phyloP scores from a whole-genome alignment of 2,888 invertebrate species.

The Dromius quadrimaculatus region DNA sequence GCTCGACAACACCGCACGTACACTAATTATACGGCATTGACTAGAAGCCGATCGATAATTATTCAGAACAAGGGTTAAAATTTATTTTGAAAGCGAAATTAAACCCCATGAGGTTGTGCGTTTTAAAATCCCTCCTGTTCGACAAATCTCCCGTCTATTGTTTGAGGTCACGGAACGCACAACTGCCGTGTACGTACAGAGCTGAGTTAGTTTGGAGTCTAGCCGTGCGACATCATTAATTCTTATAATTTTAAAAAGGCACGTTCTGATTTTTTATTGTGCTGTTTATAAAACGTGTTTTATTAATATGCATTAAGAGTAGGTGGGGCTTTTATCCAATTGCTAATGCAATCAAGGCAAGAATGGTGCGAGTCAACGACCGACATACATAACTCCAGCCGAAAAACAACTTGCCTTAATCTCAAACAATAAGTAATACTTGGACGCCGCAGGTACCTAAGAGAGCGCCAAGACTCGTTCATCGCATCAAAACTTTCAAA shows the following conservation, averaged over 20 bases:
- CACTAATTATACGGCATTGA: slow-evolving; percentile 53
- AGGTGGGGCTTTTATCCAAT: slow-evolving; percentile 63
- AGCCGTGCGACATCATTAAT: slow-evolving; percentile 56
- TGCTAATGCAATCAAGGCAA: slow-evolving; percentile 65
- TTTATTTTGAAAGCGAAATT: slow-evolving; percentile 52
- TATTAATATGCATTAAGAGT: slow-evolving; percentile 65
- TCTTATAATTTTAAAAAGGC: slow-evolving; percentile 60
- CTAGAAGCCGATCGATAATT: slow-evolving; percentile 49
- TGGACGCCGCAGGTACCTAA: slow-evolving; percentile 33
- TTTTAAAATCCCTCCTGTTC: slow-evolving; percentile 50
- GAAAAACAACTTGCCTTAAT: slow-evolving; percentile 54
- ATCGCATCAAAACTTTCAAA: slow-evolving; percentile 60
- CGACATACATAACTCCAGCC: slow-evolving; percentile 62
- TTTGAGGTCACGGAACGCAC: slow-evolving; percentile 60
- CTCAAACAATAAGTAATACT: slow-evolving; percentile 16
- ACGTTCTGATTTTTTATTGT: slow-evolving; percentile 60
- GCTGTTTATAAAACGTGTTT: slow-evolving; percentile 64
- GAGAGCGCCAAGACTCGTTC: neutral
- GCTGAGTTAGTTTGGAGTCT: slow-evolving; percentile 49
- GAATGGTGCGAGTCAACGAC: slow-evolving; percentile 60
- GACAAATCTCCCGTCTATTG: slow-evolving; percentile 61
- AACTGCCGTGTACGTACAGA: slow-evolving; percentile 56
- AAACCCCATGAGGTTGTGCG: slow-evolving; percentile 49
- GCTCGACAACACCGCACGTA: slow-evolving; percentile 39
- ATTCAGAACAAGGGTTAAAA: slow-evolving; percentile 51